Conservation (phyloP, 1,140 invertebrate species). For the Apis laboriosa region DNA sequence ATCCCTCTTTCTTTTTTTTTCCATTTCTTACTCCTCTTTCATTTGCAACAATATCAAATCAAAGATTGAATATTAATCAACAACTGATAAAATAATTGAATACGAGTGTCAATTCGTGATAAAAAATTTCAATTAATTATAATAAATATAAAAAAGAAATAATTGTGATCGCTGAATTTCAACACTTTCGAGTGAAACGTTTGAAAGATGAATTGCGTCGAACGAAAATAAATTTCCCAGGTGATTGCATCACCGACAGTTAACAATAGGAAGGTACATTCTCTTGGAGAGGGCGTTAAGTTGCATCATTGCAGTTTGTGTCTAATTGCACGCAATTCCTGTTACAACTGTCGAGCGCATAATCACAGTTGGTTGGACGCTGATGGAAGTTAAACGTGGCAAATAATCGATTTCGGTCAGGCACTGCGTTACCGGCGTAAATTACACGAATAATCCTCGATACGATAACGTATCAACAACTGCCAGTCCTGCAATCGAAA, state of each 20-base stretch:
- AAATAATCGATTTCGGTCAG: conserved; percentile 59
- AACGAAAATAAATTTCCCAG: neutral
- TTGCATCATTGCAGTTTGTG: conserved; percentile 18
- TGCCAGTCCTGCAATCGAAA: conserved; percentile 25
- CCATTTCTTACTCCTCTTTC: too few species aligned
- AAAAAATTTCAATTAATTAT: too few species aligned
- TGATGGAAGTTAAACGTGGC: conserved; percentile 65
- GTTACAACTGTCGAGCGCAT: conserved; percentile 57
- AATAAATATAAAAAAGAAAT: too few species aligned
- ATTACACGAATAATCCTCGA: conserved; percentile 65
- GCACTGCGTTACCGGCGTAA: conserved; percentile 51
- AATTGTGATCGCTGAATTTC: too few species aligned
- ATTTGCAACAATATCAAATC: too few species aligned
- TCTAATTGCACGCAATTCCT: conserved; percentile 49
- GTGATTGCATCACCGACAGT: neutral
- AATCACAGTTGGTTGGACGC: conserved; percentile 52
- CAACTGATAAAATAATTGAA: too few species aligned
- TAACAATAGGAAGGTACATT: neutral
- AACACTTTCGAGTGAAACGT: too few species aligned
- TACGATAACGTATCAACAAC: conserved; percentile 60
- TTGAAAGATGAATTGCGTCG: too few species aligned
- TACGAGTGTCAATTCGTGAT: too few species aligned
- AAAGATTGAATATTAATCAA: too few species aligned
- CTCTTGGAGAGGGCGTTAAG: neutral
- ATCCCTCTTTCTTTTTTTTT: too few species aligned